Base-by-base conservation (phyloP, 2,888 invertebrate species). In the Rhingia campestris region DNA sequence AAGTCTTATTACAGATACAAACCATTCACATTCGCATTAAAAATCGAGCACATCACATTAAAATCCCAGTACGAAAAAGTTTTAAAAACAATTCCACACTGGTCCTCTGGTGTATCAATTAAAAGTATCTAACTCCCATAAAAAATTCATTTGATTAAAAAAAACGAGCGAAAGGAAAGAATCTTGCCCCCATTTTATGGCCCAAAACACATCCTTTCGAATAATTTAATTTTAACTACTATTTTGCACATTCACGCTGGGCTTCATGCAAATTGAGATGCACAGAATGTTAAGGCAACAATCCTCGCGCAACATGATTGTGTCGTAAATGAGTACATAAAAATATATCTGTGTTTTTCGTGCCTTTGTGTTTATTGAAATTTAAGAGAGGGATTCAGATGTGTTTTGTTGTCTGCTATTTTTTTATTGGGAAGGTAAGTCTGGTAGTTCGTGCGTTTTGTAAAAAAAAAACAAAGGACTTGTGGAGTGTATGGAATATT, bases 311-410 rank as follows among this genome's bases (percentile, higher is more conserved):
- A 77, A 59, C 81, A 56, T 74, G 63, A 79, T 77, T 75, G 70
- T 54, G 75, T 85, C 84, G 74, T 85, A 84, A 84, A 84, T 74
- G 74, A 64, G 72, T 70, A 70, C 67, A 77, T 82, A 56, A 76
- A 81, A 81, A 76, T 64, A 70, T 70, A 64, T 63, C 49, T 54
- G 51, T 12, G 30, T 9, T 49, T 43, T n/a, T 63, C 37, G 37
- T 58, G 61, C 43, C 39, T 63, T 54, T 77, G 67, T 49, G 54
- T 82, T 77, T 72, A 73, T 73, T 77, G 73, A 72, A 59, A 12
- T 32, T 59, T 49, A 30, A 35, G 39, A 4, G 30, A 7, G 32
- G 41, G 5, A 30, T 41, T 5, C 43, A 43, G n/a, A 12, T n/a
- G 6, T n/a, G 32, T 33, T 35, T 35, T 10, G 35, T 10, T 30